Base-by-base conservation (phyloP, 2,113 vertebrate species). In the Anarhynchus alexandrinus region DNA sequence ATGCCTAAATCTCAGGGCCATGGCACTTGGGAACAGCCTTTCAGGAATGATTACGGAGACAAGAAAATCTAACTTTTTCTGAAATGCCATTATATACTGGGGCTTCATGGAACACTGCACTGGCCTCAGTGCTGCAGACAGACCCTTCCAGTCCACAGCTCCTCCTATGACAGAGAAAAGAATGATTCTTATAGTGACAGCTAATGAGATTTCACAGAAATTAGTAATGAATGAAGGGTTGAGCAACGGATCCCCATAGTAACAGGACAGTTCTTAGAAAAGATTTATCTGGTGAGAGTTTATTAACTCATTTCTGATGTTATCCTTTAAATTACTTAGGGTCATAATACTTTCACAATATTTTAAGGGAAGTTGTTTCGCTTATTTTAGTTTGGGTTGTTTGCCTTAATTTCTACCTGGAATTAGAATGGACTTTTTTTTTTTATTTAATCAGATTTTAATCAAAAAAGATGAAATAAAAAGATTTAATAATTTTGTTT, bases 131-230 rank as follows among this genome's bases (percentile, higher is more conserved):
- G n/a, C 16, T 64, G 14, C 66, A 83, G 22, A 26, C 21, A 79
- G 51, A 89, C 18, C 22, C 26, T 73, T 69, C 9, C 34, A 82
- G 25, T 32, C 58, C 47, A 34, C 21, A 66, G 13, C 5, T 82
- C 21, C 43, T 92, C 14, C 36, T 51, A 8, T 29, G 30, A 66
- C 16, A 79, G 51, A 70, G 12, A 22, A 62, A 69, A 78, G 21
- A 82, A 76, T 36, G 2, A 38, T 59, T 93, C 85, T 85, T 59
- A 40, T 9, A 22, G 26, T 32, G 49, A 30, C 4, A 5, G 57
- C 49, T 92, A 82, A 94, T 87, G 66, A 90, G 74, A 69, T 76
- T 90, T 90, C 82, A 95, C 23, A 77, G 40, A 90, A 57, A 90
- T 83, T 57, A 65, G 52, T 76, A 80, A 80, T 61, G 62, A 94